Base-by-base conservation (phyloP, 2,888 invertebrate species). In the Drosophila percnosoma region DNA sequence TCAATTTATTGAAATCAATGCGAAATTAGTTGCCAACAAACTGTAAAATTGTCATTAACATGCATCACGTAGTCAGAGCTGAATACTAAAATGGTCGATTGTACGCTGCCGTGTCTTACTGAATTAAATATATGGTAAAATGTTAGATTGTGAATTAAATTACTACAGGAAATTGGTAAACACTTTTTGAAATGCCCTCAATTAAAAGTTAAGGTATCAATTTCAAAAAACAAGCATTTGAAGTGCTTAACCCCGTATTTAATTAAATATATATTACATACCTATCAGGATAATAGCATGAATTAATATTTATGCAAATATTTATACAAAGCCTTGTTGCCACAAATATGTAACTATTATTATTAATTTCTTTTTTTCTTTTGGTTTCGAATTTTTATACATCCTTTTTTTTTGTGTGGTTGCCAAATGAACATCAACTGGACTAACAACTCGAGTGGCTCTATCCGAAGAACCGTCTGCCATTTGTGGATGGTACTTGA, bases 21-120 rank as follows among this genome's bases (percentile, higher is more conserved):
- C 68, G 49, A 87, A 89, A 89, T 81, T 83, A 87, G 87, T 75
- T 81, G 73, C 52, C 68, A 73, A 86, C 83, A 86, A 83, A 80
- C 59, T 64, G 61, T n/a, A 42, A 63, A 63, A 68, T 73, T 68
- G 52, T 63, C 52, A 72, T 70, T 74, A 68, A 69, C 57, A 59
- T 40, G 68, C 55, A n/a, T 10, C 18, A 52, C 58, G 42, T 57
- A 40, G 51, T 40, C 45, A 24, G 13, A 18, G 21, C 0, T 24
- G 2, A 34, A 10, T 31, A 29, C 29, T 3, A 6, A 31, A 8
- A 5, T n/a, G 8, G 1, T 18, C 2, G 10, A 45, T 33, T 33
- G 5, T 4, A 1, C 10, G 18, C 58, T 66, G 48, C 45, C n/a
- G 53, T 52, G 31, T 8, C 21, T 45, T 21, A 21, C 6, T 45